phyloP scores from a whole-genome alignment of 2,797 vertebrate genomes.

The Yasuhikotakia modesta region DNA sequence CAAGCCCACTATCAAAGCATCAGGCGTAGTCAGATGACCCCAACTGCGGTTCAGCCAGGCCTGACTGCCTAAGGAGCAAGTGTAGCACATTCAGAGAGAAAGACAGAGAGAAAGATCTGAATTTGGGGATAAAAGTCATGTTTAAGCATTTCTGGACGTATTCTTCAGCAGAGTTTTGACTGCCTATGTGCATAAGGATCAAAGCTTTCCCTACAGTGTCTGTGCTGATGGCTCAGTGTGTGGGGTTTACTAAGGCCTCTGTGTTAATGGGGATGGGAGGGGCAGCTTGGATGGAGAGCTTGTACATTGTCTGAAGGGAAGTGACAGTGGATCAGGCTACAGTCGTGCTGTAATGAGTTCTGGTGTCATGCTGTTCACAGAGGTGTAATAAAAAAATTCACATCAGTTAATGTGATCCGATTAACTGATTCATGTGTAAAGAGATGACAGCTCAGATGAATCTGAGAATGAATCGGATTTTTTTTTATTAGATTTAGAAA shows the following conservation, averaged over 20 bases:
- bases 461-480: not conserved
- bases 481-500: too few species aligned
- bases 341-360: constrained; percentile 9
- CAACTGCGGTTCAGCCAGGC: constrained; percentile 19
- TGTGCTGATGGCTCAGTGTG: constrained; percentile 37
- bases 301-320: constrained; percentile 39
- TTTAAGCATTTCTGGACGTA: constrained; percentile 50
- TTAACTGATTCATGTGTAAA: constrained; percentile 7
- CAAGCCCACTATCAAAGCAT: constrained; percentile 19
- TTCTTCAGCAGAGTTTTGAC: constrained; percentile 42
- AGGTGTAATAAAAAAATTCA: constrained; percentile 3
- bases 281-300: constrained; percentile 42
- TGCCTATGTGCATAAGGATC: constrained; percentile 45
- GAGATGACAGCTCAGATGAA: not conserved
- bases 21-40: constrained; percentile 29
- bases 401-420: constrained; percentile 7
- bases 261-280: constrained; percentile 40
- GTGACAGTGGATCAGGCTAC: constrained; percentile 30
- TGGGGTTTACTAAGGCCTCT: constrained; percentile 29
- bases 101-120: constrained; percentile 38
- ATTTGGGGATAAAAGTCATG: constrained; percentile 55
- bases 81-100: constrained; percentile 19
- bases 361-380: not conserved
- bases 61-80: constrained; percentile 23
- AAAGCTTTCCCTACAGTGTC: constrained; percentile 50